Evolutionary conservation across 2,888 invertebrate species (phyloP).

Genomic region (Oegoconia quadripuncta): DNA sequence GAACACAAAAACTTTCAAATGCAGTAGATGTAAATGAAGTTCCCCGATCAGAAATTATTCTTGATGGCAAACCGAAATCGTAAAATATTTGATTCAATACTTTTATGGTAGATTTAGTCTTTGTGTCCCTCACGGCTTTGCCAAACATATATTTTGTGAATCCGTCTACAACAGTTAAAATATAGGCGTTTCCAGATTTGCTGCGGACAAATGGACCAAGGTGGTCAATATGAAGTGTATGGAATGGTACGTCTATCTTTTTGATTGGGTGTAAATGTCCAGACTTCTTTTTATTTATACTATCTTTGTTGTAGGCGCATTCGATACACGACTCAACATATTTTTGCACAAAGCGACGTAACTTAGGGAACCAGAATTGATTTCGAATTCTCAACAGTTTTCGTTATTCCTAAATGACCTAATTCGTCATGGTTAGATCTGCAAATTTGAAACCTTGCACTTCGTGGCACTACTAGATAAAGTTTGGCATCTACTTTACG

Average conservation of each 20-base stretch:
- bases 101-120: slow-evolving; percentile 28
- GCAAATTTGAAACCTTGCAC: slow-evolving; percentile 24
- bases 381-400: slow-evolving; percentile 31
- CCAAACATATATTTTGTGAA: slow-evolving; percentile 43
- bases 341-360: slow-evolving; percentile 41
- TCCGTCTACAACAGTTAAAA: slow-evolving; percentile 37
- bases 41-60: slow-evolving; percentile 45
- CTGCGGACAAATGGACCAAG: slow-evolving; percentile 47
- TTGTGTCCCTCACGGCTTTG: slow-evolving; percentile 33
- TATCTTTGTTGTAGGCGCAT: slow-evolving; percentile 37
- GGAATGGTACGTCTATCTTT: slow-evolving; percentile 44
- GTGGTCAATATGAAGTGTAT: slow-evolving; percentile 53
- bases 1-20: slow-evolving; percentile 34
- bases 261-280: slow-evolving; percentile 47
- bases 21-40: slow-evolving; percentile 37
- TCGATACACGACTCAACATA: slow-evolving; percentile 47
- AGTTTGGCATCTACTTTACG: slow-evolving; percentile 4
- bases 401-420: slow-evolving; percentile 42
- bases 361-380: slow-evolving; percentile 49
- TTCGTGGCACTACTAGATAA: not conserved
- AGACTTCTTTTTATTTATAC: slow-evolving; percentile 19
- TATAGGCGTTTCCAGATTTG: slow-evolving; percentile 29
- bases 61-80: slow-evolving; percentile 11
- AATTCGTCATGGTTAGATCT: slow-evolving; percentile 40
- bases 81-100: slow-evolving; percentile 30